phyloP scores from a whole-genome alignment of 2,797 vertebrate genomes.

The Cuniculus paca region DNA sequence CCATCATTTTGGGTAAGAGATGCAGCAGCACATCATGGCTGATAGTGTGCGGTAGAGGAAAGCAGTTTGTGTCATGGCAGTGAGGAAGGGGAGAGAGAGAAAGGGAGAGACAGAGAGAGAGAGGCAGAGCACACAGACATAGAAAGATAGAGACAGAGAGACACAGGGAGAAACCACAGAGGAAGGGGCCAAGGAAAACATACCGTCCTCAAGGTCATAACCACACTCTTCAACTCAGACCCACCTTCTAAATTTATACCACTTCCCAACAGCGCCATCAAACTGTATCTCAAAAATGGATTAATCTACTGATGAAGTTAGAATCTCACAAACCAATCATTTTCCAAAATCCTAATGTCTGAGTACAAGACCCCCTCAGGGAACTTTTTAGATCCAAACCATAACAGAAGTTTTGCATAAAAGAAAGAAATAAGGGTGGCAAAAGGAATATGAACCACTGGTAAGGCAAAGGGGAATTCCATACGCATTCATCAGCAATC shows the following conservation, averaged over 20 bases:
- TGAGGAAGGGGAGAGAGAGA: neutral
- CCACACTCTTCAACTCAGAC: neutral
- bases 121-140: neutral
- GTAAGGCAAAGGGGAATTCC: neutral
- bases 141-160: too few relatives aligned
- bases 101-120: neutral
- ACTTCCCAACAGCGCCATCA: neutral
- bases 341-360: neutral
- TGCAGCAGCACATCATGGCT: neutral
- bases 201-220: neutral
- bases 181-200: neutral
- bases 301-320: neutral
- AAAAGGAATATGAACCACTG: neutral
- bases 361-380: neutral
- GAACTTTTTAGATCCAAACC: neutral
- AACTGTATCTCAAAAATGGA: neutral
- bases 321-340: neutral
- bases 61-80: neutral
- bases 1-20: neutral
- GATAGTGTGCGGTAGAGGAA: neutral
- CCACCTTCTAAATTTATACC: neutral
- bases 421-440: neutral
- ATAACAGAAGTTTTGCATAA: neutral
- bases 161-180: neutral
- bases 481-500: too few relatives aligned